These are phyloP conservation scores for Notodonta ziczac DNA, from an alignment of 2,888 invertebrate genomes.

Conservation along the genomic window DNA sequence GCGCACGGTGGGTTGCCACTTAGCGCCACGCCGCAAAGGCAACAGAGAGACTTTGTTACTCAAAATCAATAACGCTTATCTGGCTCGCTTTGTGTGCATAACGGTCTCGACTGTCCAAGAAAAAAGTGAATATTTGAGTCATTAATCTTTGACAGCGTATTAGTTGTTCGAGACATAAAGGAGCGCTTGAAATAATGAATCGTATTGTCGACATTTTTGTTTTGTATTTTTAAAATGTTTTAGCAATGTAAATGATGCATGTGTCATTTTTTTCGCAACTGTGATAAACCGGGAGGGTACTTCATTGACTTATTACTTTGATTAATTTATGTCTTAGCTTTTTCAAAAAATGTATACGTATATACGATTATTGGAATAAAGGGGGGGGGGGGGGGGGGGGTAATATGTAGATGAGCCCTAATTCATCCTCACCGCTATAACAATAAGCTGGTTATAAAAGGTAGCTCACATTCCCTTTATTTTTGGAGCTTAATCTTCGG, in stretches of 20 bases:
- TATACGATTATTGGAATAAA: too few species aligned
- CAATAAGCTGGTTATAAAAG: neutral
- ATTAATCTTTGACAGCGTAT: slow-evolving; percentile 54
- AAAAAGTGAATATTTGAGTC: slow-evolving; percentile 55
- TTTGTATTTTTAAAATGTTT: slow-evolving; percentile 2
- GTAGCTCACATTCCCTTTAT: slow-evolving; percentile 8
- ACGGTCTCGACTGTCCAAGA: slow-evolving; percentile 57
- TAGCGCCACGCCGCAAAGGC: slow-evolving; percentile 70
- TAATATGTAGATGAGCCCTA: too few species aligned
- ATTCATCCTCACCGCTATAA: too few species aligned
- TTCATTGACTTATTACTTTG: too few species aligned
- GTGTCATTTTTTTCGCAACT: too few species aligned
- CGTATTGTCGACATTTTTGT: neutral
- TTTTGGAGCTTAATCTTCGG: slow-evolving; percentile 24
- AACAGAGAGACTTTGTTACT: slow-evolving; percentile 61
- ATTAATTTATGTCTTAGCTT: too few species aligned
- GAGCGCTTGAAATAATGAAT: slow-evolving; percentile 1
- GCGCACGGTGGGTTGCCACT: slow-evolving; percentile 67
- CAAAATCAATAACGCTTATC: slow-evolving; percentile 73
- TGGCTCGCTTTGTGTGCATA: slow-evolving; percentile 63
- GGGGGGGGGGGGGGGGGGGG: too few species aligned
- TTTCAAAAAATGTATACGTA: too few species aligned
- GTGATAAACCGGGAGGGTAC: too few species aligned
- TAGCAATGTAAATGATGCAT: neutral
- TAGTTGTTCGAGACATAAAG: slow-evolving; percentile 40